phyloP scores from a whole-genome alignment of 2,113 vertebrate species.

The Thinocorus orbignyianus region DNA sequence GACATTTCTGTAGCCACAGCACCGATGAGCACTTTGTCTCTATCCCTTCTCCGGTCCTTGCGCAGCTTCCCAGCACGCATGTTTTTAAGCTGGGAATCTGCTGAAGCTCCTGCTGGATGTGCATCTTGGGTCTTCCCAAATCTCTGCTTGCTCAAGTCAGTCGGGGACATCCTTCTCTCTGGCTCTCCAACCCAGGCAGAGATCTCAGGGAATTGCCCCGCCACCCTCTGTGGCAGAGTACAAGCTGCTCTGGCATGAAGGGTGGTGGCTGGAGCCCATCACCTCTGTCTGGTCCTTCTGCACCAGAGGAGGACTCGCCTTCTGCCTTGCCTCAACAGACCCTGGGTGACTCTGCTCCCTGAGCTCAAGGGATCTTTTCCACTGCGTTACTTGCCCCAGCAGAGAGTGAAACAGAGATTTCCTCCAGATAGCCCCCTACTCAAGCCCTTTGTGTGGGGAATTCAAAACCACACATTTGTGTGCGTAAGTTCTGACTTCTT shows the following conservation, averaged over 20 bases:
- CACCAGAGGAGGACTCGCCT: neutral
- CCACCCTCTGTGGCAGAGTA: neutral
- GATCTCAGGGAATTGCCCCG: neutral
- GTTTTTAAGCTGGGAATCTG: neutral
- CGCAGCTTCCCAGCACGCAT: neutral
- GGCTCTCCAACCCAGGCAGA: neutral
- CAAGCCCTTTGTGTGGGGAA: neutral
- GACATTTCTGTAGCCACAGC: neutral
- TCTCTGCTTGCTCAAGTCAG: neutral
- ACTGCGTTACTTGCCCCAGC: accelerated
- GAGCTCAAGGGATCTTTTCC: neutral
- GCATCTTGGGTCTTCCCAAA: neutral
- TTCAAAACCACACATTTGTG: neutral
- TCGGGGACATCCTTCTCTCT: neutral
- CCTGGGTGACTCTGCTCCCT: accelerated
- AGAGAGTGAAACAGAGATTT: neutral
- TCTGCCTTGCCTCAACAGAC: neutral
- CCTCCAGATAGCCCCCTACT: neutral
- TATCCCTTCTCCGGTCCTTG: neutral
- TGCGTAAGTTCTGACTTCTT: neutral
- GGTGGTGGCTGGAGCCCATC: neutral
- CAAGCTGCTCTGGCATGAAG: neutral
- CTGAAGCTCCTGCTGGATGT: neutral
- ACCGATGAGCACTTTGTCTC: neutral
- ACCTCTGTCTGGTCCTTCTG: neutral